A percentile compares a stretch with the other conserved stretches of the same genome.
These are phyloP conservation scores for Ophioninae sp. DNA, from an alignment of 2,888 invertebrate species.

Conservation along the genomic window DNA sequence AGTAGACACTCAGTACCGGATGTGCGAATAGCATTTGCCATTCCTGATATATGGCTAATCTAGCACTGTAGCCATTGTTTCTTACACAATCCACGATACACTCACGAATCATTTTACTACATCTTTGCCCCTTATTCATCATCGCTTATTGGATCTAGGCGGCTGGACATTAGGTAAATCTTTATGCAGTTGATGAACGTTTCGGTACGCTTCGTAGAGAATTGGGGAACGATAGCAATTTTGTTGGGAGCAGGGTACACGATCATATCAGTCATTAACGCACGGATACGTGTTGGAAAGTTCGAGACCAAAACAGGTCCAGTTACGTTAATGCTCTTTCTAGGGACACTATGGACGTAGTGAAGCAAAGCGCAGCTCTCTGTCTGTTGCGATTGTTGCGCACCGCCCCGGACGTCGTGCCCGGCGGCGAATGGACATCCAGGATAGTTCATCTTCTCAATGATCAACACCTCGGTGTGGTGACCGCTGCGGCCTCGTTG, in stretches of 20 bases:
- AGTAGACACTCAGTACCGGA: no score
- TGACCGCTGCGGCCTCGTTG: conserved; percentile 98
- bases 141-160: conserved; percentile 68
- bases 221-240: conserved; percentile 12
- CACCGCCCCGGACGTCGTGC: conserved; percentile 97
- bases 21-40: no score
- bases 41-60: no score
- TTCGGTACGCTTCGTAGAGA: conserved; percentile 46
- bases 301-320: background rate
- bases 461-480: conserved; percentile 99
- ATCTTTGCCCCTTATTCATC: conserved; percentile 50
- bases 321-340: conserved; percentile 17
- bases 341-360: conserved; percentile 99
- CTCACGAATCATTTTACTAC: conserved; percentile 51
- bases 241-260: conserved; percentile 49
- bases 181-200: conserved; percentile 49
- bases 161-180: conserved; percentile 70
- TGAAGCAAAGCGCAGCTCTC: conserved; percentile 99
- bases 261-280: conserved; percentile 5
- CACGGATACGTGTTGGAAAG: background rate
- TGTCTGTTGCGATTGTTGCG: conserved; percentile 96
- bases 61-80: background rate
- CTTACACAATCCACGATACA: conserved; percentile 44
- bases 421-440: conserved; percentile 99
- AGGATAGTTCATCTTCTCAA: conserved; percentile 98